Evolutionary conservation across 2,888 invertebrate genomes (phyloP).

Genomic region (Aquatica leii): DNA sequence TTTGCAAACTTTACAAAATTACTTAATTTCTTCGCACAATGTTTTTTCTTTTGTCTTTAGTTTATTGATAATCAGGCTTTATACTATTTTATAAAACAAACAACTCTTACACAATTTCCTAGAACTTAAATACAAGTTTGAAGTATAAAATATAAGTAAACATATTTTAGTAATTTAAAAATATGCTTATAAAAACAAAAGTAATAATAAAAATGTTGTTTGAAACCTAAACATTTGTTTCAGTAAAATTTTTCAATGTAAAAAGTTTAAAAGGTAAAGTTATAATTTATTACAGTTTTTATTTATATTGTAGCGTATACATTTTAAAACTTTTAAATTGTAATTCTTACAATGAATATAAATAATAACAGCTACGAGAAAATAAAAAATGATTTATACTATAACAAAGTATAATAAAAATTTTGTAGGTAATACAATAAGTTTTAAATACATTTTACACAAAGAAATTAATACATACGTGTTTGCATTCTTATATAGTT

Average conservation of each 20-base stretch:
- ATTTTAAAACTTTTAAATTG: no score
- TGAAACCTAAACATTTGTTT: neutral
- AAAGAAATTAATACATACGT: no score
- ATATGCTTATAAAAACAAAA: neutral
- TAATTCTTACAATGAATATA: no score
- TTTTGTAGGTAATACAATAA: no score
- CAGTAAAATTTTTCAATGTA: neutral
- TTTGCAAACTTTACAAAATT: conserved; percentile 44
- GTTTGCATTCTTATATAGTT: no score
- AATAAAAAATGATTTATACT: no score
- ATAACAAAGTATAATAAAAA: no score
- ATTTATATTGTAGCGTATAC: neutral
- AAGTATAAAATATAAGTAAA: conserved; percentile 21
- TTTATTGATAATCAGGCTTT: conserved; percentile 24
- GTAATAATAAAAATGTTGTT: neutral
- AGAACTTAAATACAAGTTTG: conserved; percentile 24
- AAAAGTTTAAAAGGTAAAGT: no score
- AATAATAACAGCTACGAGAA: no score
- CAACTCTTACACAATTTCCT: conserved; percentile 20
- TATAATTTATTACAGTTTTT: no score
- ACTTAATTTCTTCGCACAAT: conserved; percentile 40
- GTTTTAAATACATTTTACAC: no score
- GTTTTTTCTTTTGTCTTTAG: no score
- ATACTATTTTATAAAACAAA: conserved; percentile 18
- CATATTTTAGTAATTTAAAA: conserved; percentile 18